Conservation (phyloP, 2,797 vertebrate genomes). For the Echiichthys vipera region DNA sequence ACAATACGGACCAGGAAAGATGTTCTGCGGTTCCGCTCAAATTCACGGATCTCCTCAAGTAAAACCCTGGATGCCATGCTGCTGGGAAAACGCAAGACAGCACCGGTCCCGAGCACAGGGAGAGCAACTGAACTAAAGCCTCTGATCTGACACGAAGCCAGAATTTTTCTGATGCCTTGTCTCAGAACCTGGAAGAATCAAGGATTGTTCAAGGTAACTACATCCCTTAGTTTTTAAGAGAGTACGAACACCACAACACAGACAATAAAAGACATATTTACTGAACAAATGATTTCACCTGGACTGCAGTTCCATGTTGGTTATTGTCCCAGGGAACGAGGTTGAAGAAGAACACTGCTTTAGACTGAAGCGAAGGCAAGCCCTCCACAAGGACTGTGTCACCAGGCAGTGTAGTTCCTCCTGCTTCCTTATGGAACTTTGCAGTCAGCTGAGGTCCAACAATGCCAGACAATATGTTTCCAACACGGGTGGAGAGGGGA, state of each 20-base stretch:
- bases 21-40: slow-evolving; percentile 38
- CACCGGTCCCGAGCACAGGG: slow-evolving; percentile 73
- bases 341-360: slow-evolving; percentile 65
- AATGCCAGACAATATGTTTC: background rate
- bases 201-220: background rate
- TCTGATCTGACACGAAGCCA: slow-evolving; percentile 54
- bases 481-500: slow-evolving; percentile 63
- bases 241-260: background rate
- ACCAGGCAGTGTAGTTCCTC: slow-evolving; percentile 40
- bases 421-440: slow-evolving; percentile 37
- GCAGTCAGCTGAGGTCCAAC: slow-evolving; percentile 48
- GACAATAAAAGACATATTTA: background rate
- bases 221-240: background rate
- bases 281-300: slow-evolving; percentile 43
- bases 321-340: slow-evolving; percentile 61
- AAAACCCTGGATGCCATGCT: slow-evolving; percentile 42
- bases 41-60: slow-evolving; percentile 59
- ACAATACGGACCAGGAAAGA: slow-evolving; percentile 65
- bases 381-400: slow-evolving; percentile 50
- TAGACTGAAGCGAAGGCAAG: slow-evolving; percentile 23
- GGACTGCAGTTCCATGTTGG: slow-evolving; percentile 40
- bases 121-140: slow-evolving; percentile 69
- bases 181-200: slow-evolving; percentile 63
- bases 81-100: slow-evolving; percentile 62
- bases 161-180: slow-evolving; percentile 36